Conservation (phyloP, 2,797 vertebrate species). For the Fundulus diaphanus region DNA sequence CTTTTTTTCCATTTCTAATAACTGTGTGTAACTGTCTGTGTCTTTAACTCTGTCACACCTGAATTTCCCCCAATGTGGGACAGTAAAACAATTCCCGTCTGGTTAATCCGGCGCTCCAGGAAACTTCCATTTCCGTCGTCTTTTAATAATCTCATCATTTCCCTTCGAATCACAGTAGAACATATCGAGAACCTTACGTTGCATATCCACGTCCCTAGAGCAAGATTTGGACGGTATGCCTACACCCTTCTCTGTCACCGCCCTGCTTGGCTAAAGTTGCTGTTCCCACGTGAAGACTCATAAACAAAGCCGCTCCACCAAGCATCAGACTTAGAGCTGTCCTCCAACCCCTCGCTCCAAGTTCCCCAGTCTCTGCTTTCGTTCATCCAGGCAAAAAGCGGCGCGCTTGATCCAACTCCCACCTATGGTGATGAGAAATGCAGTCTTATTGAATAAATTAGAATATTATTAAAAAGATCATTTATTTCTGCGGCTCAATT, state of each 20-base stretch:
- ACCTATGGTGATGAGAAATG: neutral
- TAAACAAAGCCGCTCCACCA: neutral
- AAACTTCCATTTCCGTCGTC: no score
- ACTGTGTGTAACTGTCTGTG: no score
- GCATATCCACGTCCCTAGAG: neutral
- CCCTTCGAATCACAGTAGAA: neutral
- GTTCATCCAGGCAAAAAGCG: neutral
- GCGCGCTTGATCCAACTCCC: neutral
- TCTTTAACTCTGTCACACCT: no score
- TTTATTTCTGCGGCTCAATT: no score
- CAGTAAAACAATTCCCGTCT: neutral
- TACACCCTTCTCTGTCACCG: neutral
- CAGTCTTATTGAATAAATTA: no score
- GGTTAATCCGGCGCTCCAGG: neutral
- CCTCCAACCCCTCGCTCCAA: neutral
- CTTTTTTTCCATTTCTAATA: no score
- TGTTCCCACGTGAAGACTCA: neutral
- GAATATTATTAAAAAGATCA: no score
- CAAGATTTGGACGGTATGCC: neutral
- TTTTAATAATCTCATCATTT: neutral
- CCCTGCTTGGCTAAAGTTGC: neutral
- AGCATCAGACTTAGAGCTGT: neutral
- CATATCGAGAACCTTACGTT: neutral
- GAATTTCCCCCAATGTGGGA: no score
- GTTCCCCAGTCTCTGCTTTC: neutral